Conservation (phyloP, 2,888 invertebrate species). For the Invenusta paracnida region DNA sequence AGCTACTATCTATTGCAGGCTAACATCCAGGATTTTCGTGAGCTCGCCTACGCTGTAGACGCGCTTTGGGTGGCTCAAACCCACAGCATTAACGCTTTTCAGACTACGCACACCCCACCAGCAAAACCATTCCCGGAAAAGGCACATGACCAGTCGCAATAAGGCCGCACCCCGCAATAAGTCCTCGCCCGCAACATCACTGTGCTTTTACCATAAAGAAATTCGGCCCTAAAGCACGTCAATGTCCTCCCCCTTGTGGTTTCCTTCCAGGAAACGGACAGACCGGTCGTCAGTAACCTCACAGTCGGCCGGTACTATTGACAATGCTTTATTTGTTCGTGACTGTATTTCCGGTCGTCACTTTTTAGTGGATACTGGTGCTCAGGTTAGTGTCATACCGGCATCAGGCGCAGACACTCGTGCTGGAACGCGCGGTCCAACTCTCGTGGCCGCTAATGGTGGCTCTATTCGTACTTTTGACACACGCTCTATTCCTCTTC, state of each 20-base stretch:
- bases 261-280: slow-evolving; percentile 32
- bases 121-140: background rate
- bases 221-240: slow-evolving; percentile 39
- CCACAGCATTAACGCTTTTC: background rate
- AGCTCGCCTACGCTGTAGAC: background rate
- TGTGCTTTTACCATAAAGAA: slow-evolving; percentile 43
- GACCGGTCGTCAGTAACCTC: slow-evolving; percentile 20
- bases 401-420: slow-evolving; percentile 38
- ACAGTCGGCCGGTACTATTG: slow-evolving; percentile 33
- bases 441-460: background rate
- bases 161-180: background rate
- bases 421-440: background rate
- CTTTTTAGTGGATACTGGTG: slow-evolving; percentile 40
- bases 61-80: background rate
- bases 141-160: background rate
- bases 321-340: slow-evolving; percentile 38
- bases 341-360: slow-evolving; percentile 41
- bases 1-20: background rate
- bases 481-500: background rate
- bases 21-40: background rate
- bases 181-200: background rate
- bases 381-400: slow-evolving; percentile 34
- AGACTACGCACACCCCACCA: background rate
- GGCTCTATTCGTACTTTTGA: slow-evolving; percentile 20
- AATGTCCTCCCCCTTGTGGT: slow-evolving; percentile 40